These are phyloP conservation scores for Myiagra hebetior DNA, from an alignment of 2,113 vertebrate genomes.

Conservation along the genomic window DNA sequence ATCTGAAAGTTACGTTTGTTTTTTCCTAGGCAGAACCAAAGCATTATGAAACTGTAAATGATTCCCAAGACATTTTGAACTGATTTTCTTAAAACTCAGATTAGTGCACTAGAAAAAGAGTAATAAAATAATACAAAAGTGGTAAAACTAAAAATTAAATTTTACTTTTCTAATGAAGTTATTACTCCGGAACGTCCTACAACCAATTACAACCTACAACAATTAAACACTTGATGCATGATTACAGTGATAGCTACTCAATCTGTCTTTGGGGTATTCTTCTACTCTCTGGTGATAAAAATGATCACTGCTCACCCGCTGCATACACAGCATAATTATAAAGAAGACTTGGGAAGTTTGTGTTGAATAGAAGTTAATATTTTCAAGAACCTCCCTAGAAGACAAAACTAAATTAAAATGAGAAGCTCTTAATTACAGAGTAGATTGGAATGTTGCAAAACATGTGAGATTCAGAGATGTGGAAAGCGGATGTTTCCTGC, in stretches of 20 bases:
- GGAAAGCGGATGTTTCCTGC: not conserved
- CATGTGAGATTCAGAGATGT: accelerated
- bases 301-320: not conserved
- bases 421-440: not conserved
- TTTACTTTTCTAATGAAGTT: slow-evolving; percentile 20
- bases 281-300: not conserved
- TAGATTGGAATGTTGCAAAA: not conserved
- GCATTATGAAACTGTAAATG: slow-evolving; percentile 29
- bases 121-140: not conserved
- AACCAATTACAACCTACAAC: not conserved
- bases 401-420: not conserved
- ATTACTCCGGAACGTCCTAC: not conserved
- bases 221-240: not conserved
- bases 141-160: not conserved
- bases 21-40: slow-evolving; percentile 41
- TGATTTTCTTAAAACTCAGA: slow-evolving; percentile 17
- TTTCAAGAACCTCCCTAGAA: not conserved
- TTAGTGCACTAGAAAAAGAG: not conserved
- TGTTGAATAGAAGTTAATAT: not conserved
- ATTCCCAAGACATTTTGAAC: slow-evolving; percentile 23
- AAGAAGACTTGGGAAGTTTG: not conserved
- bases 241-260: not conserved
- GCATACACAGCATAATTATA: not conserved
- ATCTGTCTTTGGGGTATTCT: not conserved
- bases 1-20: slow-evolving; percentile 55